phyloP scores from a whole-genome alignment of 2,888 invertebrate genomes.

The Drosophila macrospina region DNA sequence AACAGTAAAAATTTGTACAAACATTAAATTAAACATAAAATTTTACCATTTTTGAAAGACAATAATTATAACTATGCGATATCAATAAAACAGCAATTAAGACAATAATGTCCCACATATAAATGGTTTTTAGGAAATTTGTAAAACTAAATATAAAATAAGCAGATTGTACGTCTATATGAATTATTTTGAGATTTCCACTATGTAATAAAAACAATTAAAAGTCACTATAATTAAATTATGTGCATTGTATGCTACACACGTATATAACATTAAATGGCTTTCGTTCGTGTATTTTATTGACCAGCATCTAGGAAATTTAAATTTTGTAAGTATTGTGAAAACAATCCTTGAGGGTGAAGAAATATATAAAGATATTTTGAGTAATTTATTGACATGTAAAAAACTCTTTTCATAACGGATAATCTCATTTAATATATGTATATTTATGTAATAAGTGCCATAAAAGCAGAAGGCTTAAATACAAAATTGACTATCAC shows the following conservation, averaged over 20 bases:
- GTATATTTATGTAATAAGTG: conserved; percentile 69
- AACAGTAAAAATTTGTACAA: conserved; percentile 50
- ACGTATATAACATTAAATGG: not conserved
- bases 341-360: conserved; percentile 11
- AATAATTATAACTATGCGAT: conserved; percentile 48
- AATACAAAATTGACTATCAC: conserved; percentile 58
- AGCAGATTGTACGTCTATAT: not conserved
- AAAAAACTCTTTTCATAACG: conserved; percentile 25
- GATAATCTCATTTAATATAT: conserved; percentile 81
- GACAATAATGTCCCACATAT: conserved; percentile 53
- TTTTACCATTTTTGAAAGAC: conserved; percentile 50
- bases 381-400: conserved; percentile 19
- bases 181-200: not conserved
- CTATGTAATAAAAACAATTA: conserved; percentile 1
- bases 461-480: conserved; percentile 72
- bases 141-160: not conserved
- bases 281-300: not conserved
- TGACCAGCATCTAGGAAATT: not conserved
- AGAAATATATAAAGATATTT: conserved; percentile 16
- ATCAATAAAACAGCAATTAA: conserved; percentile 14
- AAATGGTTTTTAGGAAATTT: conserved; percentile 8
- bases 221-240: conserved; percentile 10
- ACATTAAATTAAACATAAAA: conserved; percentile 45
- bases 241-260: conserved; percentile 6
- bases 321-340: not conserved